These are phyloP conservation scores for Congeria kusceri DNA, from an alignment of 2,888 invertebrate species.

Conservation along the genomic window DNA sequence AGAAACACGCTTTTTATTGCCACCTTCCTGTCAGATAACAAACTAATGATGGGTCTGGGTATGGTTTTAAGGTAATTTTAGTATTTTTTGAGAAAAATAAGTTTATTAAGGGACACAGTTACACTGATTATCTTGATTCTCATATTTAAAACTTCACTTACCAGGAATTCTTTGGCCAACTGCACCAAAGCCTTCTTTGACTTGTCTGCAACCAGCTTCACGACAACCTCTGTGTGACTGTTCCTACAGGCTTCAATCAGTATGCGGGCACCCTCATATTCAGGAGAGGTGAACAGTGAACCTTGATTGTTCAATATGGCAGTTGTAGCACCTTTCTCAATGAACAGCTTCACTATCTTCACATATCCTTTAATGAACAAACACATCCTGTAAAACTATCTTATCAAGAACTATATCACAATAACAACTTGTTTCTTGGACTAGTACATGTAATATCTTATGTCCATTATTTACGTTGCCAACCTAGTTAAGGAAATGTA, in stretches of 20 bases:
- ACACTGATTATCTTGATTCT: too few species aligned
- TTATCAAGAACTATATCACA: too few species aligned
- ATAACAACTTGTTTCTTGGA: too few species aligned
- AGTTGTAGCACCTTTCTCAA: slow-evolving; percentile 78
- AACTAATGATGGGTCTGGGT: too few species aligned
- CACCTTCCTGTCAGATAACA: too few species aligned
- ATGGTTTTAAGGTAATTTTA: too few species aligned
- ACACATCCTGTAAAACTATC: too few species aligned
- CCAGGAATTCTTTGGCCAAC: slow-evolving; percentile 77
- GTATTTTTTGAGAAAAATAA: too few species aligned
- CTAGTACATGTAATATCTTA: too few species aligned
- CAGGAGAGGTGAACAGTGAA: slow-evolving; percentile 74
- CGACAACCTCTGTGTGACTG: slow-evolving; percentile 73
- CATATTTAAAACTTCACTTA: slow-evolving; percentile 29
- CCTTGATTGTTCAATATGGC: slow-evolving; percentile 75
- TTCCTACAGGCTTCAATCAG: slow-evolving; percentile 76
- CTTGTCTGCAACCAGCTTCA: slow-evolving; percentile 70
- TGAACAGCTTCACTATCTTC: slow-evolving; percentile 74
- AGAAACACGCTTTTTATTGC: not conserved
- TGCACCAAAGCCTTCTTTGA: slow-evolving; percentile 67
- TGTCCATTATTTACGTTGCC: too few species aligned
- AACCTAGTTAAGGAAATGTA: too few species aligned
- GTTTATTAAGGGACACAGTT: too few species aligned
- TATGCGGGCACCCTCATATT: slow-evolving; percentile 80
- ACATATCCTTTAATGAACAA: slow-evolving; percentile 72